Conservation (phyloP, 2,888 invertebrate species). For the Malthinus seriepunctatus region DNA sequence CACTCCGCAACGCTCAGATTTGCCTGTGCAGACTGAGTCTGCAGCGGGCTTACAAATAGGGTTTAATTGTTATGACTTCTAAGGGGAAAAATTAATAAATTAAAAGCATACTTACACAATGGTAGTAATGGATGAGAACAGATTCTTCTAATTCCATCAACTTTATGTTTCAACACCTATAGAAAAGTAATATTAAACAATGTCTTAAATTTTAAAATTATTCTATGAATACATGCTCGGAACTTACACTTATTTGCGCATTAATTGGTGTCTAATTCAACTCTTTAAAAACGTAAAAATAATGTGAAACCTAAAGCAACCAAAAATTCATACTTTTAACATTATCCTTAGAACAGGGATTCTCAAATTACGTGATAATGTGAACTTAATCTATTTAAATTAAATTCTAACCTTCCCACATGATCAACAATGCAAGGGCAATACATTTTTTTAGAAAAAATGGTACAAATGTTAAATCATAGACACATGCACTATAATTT, state of each 20-base stretch:
- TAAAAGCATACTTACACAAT: constrained; percentile 75
- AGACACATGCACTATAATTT: too few relatives aligned
- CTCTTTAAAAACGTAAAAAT: constrained; percentile 32
- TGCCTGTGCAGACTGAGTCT: neutral
- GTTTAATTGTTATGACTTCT: neutral
- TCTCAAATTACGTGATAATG: too few relatives aligned
- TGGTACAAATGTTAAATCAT: too few relatives aligned
- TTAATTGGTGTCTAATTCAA: constrained; percentile 12
- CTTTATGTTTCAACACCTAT: constrained; percentile 91
- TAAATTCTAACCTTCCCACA: too few relatives aligned
- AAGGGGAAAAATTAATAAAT: neutral
- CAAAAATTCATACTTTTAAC: too few relatives aligned
- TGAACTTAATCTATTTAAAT: too few relatives aligned
- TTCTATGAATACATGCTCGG: constrained; percentile 5
- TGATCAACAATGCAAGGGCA: too few relatives aligned
- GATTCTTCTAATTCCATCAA: constrained; percentile 93
- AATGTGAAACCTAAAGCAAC: constrained; percentile 9
- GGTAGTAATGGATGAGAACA: constrained; percentile 95
- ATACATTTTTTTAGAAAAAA: too few relatives aligned
- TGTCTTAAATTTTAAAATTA: neutral
- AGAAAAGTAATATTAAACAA: constrained; percentile 39
- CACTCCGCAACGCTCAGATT: too few relatives aligned
- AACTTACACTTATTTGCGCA: constrained; percentile 7
- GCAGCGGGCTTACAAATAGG: neutral
- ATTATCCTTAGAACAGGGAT: too few relatives aligned